These are phyloP conservation scores for Pseudochromis fuscus DNA, from an alignment of 2,797 vertebrate species.

Conservation along the genomic window DNA sequence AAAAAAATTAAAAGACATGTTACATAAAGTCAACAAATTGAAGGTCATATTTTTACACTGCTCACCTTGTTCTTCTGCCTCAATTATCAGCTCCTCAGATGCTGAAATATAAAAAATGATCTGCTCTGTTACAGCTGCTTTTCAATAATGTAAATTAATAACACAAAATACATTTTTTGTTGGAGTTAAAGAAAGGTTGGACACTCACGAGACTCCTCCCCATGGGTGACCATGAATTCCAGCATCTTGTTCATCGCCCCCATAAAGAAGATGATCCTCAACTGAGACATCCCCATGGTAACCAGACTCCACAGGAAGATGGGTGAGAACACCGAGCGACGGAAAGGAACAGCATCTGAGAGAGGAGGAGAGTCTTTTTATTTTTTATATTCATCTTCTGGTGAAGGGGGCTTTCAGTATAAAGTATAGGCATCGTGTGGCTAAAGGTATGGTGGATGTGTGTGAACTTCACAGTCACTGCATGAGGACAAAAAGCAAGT, in stretches of 20 bases:
- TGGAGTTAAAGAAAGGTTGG: not conserved
- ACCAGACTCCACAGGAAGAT: slow-evolving; percentile 94
- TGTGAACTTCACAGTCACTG: no score
- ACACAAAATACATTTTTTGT: not conserved
- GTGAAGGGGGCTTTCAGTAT: not conserved
- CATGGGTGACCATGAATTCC: slow-evolving; percentile 85
- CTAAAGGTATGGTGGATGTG: no score
- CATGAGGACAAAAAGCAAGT: no score
- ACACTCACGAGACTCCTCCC: slow-evolving; percentile 83
- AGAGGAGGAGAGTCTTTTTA: not conserved
- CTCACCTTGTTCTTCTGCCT: slow-evolving; percentile 82
- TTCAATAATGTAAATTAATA: no score
- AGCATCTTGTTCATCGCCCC: slow-evolving; percentile 95
- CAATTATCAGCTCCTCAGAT: slow-evolving; percentile 44
- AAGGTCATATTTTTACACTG: not conserved
- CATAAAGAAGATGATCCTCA: slow-evolving; percentile 95
- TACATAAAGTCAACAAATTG: not conserved
- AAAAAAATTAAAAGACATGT: not conserved
- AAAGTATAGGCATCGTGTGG: no score
- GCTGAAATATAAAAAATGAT: slow-evolving; percentile 65
- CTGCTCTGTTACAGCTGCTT: slow-evolving; percentile 3
- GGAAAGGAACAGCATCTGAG: slow-evolving; percentile 83
- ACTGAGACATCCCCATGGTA: slow-evolving; percentile 93
- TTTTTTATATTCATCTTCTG: not conserved
- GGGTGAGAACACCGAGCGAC: slow-evolving; percentile 88